A percentile compares a stretch with the other conserved stretches of the same genome.
These are phyloP conservation scores for Cynocephalus volans DNA, from an alignment of 2,113 vertebrate species.

Conservation along the genomic window DNA sequence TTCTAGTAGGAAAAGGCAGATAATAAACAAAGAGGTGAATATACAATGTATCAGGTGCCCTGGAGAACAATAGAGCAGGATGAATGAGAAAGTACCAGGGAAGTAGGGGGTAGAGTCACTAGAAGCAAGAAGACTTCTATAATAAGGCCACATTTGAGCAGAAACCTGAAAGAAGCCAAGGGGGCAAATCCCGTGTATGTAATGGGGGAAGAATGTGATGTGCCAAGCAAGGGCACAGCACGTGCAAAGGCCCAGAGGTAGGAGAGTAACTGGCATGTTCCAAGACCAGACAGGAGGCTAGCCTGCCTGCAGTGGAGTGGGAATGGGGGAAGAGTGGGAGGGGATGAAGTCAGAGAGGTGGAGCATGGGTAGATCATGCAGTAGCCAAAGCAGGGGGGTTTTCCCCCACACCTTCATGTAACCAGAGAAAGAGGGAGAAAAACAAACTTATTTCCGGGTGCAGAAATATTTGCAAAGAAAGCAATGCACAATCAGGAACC, in stretches of 20 bases:
- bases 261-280: neutral
- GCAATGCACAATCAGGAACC: neutral
- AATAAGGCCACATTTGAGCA: neutral
- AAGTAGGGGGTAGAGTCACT: neutral
- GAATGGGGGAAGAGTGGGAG: neutral
- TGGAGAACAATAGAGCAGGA: neutral
- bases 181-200: neutral
- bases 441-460: neutral
- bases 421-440: conserved; percentile 46
- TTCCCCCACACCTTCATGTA: neutral
- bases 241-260: neutral
- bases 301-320: neutral
- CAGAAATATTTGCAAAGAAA: conserved; percentile 50
- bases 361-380: neutral
- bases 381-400: neutral
- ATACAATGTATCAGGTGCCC: no score
- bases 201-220: neutral
- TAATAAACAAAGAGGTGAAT: neutral
- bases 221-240: neutral
- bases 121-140: neutral
- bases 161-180: neutral
- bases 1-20: neutral
- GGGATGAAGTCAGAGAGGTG: neutral
- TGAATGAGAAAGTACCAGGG: neutral
- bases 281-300: neutral